These are phyloP conservation scores for Cylindroiulus punctatus DNA, from an alignment of 2,888 invertebrate genomes.

Conservation along the genomic window DNA sequence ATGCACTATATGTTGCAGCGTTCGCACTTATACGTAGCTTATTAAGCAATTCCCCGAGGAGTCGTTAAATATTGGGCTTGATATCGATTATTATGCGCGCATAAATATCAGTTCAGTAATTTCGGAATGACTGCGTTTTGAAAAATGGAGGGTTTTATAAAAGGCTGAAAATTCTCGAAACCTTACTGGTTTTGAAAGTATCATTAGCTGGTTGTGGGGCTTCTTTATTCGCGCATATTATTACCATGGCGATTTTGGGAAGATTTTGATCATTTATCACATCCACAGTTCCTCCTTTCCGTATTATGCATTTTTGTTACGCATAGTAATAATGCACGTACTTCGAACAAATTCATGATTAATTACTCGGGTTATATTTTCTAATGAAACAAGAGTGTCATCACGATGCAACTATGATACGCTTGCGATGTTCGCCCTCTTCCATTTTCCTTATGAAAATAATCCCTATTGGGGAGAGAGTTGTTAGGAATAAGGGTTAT, in stretches of 20 bases:
- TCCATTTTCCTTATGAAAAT: constrained; percentile 18
- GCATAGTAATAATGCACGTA: constrained; percentile 18
- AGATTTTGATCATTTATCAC: constrained; percentile 5
- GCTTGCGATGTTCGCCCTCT: background rate
- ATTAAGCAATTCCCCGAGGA: no score
- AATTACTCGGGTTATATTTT: background rate
- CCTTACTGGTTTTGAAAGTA: background rate
- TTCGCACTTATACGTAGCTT: no score
- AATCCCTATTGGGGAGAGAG: constrained; percentile 10
- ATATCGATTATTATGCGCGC: no score
- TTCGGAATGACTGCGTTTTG: background rate
- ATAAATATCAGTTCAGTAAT: background rate
- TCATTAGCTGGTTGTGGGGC: background rate
- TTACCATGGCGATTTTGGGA: background rate
- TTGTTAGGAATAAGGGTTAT: constrained; percentile 18
- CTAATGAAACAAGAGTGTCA: constrained; percentile 10
- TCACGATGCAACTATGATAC: background rate
- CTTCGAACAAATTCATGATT: constrained; percentile 3
- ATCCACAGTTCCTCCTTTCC: background rate
- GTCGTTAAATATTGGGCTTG: no score
- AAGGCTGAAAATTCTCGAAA: background rate
- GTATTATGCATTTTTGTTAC: background rate
- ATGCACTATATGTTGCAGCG: no score
- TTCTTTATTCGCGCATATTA: background rate
- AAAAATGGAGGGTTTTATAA: constrained; percentile 10